Base-by-base conservation (phyloP, 1,140 invertebrate species). In the Drosophila parvula region DNA sequence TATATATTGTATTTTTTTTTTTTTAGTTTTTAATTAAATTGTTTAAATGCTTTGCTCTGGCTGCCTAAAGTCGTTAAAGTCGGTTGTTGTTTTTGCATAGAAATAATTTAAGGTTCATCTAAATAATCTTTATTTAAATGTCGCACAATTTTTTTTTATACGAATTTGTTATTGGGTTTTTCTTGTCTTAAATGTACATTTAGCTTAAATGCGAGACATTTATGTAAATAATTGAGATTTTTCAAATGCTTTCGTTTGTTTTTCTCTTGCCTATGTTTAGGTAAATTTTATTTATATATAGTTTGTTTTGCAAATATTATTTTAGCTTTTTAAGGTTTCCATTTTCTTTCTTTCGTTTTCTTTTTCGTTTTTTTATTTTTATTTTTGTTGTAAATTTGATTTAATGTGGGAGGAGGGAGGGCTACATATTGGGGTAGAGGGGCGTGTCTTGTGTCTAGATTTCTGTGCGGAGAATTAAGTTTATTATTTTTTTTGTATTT, bases 211-310 rank as follows among this genome's bases (percentile, higher is more conserved):
- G 80, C 84, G 84, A 89, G 84, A 89, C 84, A 89, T 89, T 89
- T 89, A 89, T 89, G 84, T 89, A 89, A 89, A 89, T 89, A 86
- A 86, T 89, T 89, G 84, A 89, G 84, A 89, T 84, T 65, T 44
- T 75, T 73, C 65, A 74, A 68, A 74, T 64, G 41, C 32, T 18
- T 61, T 63, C 62, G 51, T 22, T 53, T 47, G 63, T 45, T 43
- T 53, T 59, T 74, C 36, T 59, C 81, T 80, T 89, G 75, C 71
- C 76, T 86, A 88, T 78, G 28, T 70, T 70, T 78, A 78, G 77
- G 80, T 88, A 89, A 80, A 89, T 86, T 86, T 89, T 62, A 88
- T 88, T 88, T 88, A 88, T 79, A 71, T 70, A 65, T 79, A 78
- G 62, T 70, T 53, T 78, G 60, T 78, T 58, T 71, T 62, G 47